Base-by-base conservation (phyloP, 2,888 invertebrate genomes). In the Globia sparganii region DNA sequence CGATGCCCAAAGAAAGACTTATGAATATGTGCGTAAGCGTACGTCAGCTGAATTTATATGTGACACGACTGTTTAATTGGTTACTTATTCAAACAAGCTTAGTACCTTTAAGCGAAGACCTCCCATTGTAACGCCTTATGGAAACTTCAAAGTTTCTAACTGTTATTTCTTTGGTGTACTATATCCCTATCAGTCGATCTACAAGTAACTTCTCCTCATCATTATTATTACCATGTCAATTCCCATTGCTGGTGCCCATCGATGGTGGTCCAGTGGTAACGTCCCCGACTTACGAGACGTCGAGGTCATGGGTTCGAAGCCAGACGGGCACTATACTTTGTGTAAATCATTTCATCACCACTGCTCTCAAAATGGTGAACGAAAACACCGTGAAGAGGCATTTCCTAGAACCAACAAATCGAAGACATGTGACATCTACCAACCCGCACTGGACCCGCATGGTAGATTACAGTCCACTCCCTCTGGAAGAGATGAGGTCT, bases 1-100 rank as follows among this genome's bases (percentile, higher is more conserved):
- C 58, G 69, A 72, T 86, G 83, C 46, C 83, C 83, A 86, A 86
- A 86, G 78, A 61, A 71, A 86, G 83, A 31, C 34, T 75, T 59
- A 69, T 83, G 61, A 85, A 83, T 86, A 78, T 69, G 53, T 78
- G 72, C 68, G 69, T 69, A 46, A 40, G 34, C 69, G 49, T 72
- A 75, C 83, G 64, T 66, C 34, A 66, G 40, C 43, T 59, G 71
- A 69, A 72, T 81, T 72, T 4, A 53, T 77, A 25, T 82, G 83
- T 70, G 86, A 62, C 25, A 2, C 0, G 68, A 85, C 13, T 82
- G 13, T 34, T 53, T 21, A 70, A 74, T 64, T 71, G 40, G 28
- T 61, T 37, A 72, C 62, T 28, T 56, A 62, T 72, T 77, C 72
- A 77, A 68, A 72, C 6, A 62, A 37, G 25, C n/a, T 34, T 31